Conservation (phyloP, 2,888 invertebrate genomes). For the Diarsia mendica region DNA sequence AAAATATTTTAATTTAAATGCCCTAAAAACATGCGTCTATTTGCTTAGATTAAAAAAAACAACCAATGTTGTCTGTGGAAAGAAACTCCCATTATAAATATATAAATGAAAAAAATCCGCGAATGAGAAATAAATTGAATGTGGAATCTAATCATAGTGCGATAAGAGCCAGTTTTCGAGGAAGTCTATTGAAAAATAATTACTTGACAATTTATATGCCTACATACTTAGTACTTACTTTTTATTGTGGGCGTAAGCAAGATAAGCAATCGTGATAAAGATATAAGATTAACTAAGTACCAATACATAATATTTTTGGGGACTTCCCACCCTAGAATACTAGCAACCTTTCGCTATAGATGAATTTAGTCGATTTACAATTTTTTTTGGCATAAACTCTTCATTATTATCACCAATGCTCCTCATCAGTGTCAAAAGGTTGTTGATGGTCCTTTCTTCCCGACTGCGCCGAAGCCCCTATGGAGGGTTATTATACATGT, state of each 20-base stretch:
- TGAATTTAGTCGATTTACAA: neutral
- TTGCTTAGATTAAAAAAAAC: too few species aligned
- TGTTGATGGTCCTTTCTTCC: neutral
- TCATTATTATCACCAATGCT: neutral
- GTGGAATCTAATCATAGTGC: too few species aligned
- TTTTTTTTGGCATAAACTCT: neutral
- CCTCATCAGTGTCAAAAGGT: neutral
- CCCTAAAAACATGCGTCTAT: too few species aligned
- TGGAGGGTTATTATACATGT: too few species aligned
- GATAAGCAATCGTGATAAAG: neutral
- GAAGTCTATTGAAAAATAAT: neutral
- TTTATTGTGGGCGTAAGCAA: neutral
- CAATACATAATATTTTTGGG: neutral
- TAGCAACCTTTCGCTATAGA: neutral
- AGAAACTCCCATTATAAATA: too few species aligned
- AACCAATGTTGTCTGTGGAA: too few species aligned
- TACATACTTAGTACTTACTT: too few species aligned
- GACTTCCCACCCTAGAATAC: neutral
- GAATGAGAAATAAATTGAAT: too few species aligned
- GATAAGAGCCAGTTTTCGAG: neutral
- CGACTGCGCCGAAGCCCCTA: too few species aligned
- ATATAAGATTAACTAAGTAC: neutral
- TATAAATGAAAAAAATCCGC: too few species aligned
- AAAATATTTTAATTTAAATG: too few species aligned
- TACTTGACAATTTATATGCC: too few species aligned